Base-by-base conservation (phyloP, 2,113 vertebrate species). In the Zootoca vivipara region DNA sequence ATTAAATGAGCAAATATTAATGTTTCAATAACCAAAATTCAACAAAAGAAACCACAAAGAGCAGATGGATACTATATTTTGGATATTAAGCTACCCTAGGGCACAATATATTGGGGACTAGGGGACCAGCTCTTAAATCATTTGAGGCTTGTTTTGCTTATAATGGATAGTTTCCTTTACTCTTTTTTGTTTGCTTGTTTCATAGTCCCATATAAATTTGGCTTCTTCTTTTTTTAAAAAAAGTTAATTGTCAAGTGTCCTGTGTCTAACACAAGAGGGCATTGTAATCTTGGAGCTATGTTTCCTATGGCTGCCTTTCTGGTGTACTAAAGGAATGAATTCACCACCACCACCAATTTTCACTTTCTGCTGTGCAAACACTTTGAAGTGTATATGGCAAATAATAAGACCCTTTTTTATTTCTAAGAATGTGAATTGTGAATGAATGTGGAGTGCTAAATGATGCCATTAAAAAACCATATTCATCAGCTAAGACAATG, bases 231-330 rank as follows among this genome's bases (percentile, higher is more conserved):
- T 52, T 52, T 52, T 52, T 12, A 52, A 52, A 38, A 38, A 52
- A 46, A 46, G 9, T 46, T 46, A 12, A 10, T 46, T 10, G 46
- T 52, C 46, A 52, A 52, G 46, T 52, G 46, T 9, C 46, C 40
- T 93, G 90, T 95, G 92, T 94, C 85, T 74, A 92, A 92, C 97
- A 96, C 94, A 78, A 96, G 97, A 95, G 96, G 96, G 96, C 96
- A 87, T 40, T 87, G 93, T 87, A 65, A 87, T 26, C 95, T 89
- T 93, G 58, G 78, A 90, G 38, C 80, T 77, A 77, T 90, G 52
- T 7, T 20, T n/a, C 52, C 1, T 74, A 42, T 69, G 18, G 18
- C 5, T 24, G 58, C 7, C 7, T 18, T 18, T 73, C 6, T 88
- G 42, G 5, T 56, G 42, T 16, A 56, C n/a, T 7, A 78, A 38